Conservation (phyloP, 2,113 vertebrate species). For the Guaruba guarouba region DNA sequence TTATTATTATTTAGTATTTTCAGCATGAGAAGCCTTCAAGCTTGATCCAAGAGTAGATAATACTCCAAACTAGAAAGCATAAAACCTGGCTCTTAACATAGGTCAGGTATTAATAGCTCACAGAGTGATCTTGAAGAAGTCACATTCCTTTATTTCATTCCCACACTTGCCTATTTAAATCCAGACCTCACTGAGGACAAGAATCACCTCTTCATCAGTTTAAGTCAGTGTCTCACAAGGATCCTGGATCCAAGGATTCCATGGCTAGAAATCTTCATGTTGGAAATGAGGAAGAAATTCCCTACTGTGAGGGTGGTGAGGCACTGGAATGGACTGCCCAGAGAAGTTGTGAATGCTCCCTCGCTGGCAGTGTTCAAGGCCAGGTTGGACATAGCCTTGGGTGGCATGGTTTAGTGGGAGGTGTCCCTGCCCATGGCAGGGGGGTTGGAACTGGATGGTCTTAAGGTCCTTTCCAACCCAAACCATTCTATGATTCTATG, state of each 20-base stretch:
- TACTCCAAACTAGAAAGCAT: not conserved
- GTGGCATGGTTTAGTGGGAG: too few relatives aligned
- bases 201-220: not conserved
- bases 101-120: not conserved
- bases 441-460: too few relatives aligned
- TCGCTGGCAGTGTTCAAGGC: too few relatives aligned
- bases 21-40: not conserved
- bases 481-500: too few relatives aligned
- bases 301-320: too few relatives aligned
- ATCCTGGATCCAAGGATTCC: not conserved
- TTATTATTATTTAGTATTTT: not conserved
- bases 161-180: slow-evolving; percentile 2
- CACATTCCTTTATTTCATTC: not conserved
- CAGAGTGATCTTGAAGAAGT: not conserved
- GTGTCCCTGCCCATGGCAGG: too few relatives aligned
- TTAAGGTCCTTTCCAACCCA: too few relatives aligned
- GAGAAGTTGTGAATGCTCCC: too few relatives aligned
- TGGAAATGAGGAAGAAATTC: too few relatives aligned
- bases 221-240: not conserved
- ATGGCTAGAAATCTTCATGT: not conserved
- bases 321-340: too few relatives aligned
- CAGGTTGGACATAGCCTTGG: too few relatives aligned
- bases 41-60: slow-evolving; percentile 17
- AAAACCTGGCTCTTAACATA: not conserved
- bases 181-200: not conserved